Percentiles rank a stretch among this genome's conserved stretches.
Conservation (phyloP, 2,797 vertebrate genomes). For the Urocyon cinereoargenteus region DNA sequence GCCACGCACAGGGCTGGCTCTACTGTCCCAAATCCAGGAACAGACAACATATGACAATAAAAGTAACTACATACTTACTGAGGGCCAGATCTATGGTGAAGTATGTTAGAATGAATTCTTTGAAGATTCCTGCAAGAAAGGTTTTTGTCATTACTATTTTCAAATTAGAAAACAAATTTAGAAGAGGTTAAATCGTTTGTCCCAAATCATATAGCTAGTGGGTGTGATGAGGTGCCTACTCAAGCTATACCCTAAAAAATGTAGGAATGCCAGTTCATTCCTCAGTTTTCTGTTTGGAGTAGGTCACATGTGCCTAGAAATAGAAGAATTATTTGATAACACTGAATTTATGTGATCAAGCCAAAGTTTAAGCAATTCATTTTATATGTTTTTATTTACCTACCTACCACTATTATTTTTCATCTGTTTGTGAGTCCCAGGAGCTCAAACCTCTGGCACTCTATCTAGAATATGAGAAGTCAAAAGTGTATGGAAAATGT, state of each 20-base stretch:
- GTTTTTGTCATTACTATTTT: constrained; percentile 27
- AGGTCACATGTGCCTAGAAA: neutral
- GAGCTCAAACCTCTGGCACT: neutral
- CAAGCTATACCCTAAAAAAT: neutral
- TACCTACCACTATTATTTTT: neutral
- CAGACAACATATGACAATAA: neutral
- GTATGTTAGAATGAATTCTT: neutral
- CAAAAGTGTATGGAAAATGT: neutral
- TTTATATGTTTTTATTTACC: neutral
- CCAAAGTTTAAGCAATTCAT: neutral
- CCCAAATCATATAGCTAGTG: neutral
- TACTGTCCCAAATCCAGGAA: neutral
- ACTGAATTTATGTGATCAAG: neutral
- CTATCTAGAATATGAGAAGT: neutral
- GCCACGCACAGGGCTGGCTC: neutral
- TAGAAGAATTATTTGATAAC: neutral
- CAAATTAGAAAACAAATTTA: constrained; percentile 14
- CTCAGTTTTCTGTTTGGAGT: neutral
- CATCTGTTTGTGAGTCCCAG: neutral
- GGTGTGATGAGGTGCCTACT: neutral
- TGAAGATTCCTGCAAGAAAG: neutral
- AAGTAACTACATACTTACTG: neutral
- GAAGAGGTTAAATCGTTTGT: neutral
- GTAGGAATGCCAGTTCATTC: neutral
- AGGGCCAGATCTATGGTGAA: neutral